phyloP scores from a whole-genome alignment of 1,140 invertebrate species.

The Drosophila miranda region DNA sequence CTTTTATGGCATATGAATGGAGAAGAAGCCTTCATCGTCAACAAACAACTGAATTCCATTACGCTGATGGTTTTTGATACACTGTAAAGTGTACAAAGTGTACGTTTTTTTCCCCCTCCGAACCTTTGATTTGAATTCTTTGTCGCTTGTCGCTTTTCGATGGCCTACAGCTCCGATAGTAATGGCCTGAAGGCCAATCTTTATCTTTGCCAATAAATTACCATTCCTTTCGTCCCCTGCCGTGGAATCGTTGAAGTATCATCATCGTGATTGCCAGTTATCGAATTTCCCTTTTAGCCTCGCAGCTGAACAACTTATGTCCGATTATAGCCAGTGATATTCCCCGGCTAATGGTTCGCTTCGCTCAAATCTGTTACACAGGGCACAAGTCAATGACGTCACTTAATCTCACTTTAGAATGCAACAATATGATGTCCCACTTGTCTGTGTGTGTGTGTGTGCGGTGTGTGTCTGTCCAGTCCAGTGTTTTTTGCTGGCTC shows the following conservation, averaged over 20 bases:
- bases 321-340: constrained; percentile 43
- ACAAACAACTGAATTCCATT: no score
- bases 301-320: constrained; percentile 19
- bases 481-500: constrained; percentile 2
- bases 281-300: constrained; percentile 40
- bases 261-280: constrained; percentile 42
- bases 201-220: constrained; percentile 31
- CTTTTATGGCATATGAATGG: no score
- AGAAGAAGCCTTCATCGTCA: no score
- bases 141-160: no score
- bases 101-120: no score
- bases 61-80: no score
- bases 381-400: constrained; percentile 69
- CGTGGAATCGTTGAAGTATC: background rate
- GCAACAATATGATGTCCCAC: constrained; percentile 68
- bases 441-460: constrained; percentile 31
- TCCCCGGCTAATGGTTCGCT: constrained; percentile 23
- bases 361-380: constrained; percentile 39
- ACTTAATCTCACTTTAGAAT: constrained; percentile 72
- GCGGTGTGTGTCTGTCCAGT: constrained; percentile 2
- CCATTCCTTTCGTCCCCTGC: background rate
- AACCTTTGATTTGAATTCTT: no score
- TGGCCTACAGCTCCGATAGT: no score
- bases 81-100: no score
- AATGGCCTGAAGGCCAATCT: background rate